Conservation (phyloP, 1,140 invertebrate species). For the Ectropis grisescens region DNA sequence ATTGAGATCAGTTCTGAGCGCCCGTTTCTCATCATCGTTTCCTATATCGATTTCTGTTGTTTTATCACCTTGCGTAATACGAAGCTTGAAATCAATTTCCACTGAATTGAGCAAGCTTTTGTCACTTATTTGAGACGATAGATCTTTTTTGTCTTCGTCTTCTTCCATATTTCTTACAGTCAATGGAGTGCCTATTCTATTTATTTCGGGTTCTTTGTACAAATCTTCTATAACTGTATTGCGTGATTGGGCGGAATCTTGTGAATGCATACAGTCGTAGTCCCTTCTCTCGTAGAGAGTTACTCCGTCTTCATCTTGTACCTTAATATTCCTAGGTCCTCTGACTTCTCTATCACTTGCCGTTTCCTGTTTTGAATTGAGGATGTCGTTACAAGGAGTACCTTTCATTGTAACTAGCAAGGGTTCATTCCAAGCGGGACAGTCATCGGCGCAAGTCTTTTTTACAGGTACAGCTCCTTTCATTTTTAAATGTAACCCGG, state of each 20-base stretch:
- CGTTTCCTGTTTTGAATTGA: conserved; percentile 12
- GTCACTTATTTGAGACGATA: conserved; percentile 15
- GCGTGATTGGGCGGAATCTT: neutral
- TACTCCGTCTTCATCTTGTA: conserved; percentile 33
- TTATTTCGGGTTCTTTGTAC: conserved; percentile 26
- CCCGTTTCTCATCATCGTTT: conserved; percentile 13
- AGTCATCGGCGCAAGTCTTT: too few species aligned
- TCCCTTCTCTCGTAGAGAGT: conserved; percentile 39
- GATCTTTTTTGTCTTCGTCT: conserved; percentile 2
- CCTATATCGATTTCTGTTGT: conserved; percentile 19
- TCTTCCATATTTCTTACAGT: conserved; percentile 5
- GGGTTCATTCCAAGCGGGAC: too few species aligned
- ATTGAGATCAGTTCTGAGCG: too few species aligned
- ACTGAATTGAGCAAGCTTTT: conserved; percentile 28
- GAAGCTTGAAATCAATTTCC: conserved; percentile 41
- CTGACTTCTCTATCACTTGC: conserved; percentile 32
- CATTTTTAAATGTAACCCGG: too few species aligned
- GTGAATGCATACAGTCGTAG: conserved; percentile 12
- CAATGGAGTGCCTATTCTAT: conserved; percentile 21
- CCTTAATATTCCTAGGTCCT: conserved; percentile 29
- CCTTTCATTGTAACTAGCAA: too few species aligned
- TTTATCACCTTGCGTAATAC: conserved; percentile 33
- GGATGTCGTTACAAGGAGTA: too few species aligned
- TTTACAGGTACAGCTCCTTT: too few species aligned
- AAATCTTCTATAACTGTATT: conserved; percentile 15